A percentile compares a stretch with the other conserved stretches of the same genome.
Conservation (phyloP, 2,797 vertebrate species). For the Typhlichthys eigenmanni region DNA sequence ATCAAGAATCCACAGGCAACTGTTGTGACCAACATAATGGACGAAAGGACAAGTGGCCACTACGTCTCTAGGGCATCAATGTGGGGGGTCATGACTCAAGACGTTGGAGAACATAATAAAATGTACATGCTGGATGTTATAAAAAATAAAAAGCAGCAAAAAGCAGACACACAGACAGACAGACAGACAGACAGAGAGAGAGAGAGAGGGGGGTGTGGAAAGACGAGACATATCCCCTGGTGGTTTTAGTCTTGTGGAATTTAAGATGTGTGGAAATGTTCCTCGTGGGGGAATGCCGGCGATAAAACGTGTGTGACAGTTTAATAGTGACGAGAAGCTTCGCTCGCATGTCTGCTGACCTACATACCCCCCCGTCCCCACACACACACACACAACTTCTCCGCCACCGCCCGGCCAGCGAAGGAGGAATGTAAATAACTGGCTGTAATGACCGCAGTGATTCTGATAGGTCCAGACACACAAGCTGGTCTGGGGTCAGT, state of each 20-base stretch:
- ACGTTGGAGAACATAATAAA: neutral
- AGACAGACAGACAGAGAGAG: constrained; percentile 5
- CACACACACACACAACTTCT: constrained; percentile 56
- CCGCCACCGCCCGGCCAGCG: constrained; percentile 11
- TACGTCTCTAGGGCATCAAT: no score
- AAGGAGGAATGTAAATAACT: constrained; percentile 70
- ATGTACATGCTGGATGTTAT: neutral
- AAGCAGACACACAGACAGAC: constrained; percentile 4
- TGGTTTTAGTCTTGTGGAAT: constrained; percentile 56
- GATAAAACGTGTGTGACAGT: constrained; percentile 71
- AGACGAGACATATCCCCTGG: constrained; percentile 41
- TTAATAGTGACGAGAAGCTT: constrained; percentile 28
- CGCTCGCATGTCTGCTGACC: constrained; percentile 48
- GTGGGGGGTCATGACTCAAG: neutral
- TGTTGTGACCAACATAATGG: no score
- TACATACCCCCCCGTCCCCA: constrained; percentile 48
- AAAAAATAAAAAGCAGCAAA: neutral
- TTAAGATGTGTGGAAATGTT: constrained; percentile 66
- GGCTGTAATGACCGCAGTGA: constrained; percentile 66
- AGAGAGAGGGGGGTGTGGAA: constrained; percentile 15
- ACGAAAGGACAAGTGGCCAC: no score
- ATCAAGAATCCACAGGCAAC: no score
- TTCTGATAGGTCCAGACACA: constrained; percentile 53
- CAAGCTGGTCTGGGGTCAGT: no score
- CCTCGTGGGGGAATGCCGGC: constrained; percentile 46